phyloP scores from a whole-genome alignment of 2,797 vertebrate species.

The Sebastolobus altivelis region DNA sequence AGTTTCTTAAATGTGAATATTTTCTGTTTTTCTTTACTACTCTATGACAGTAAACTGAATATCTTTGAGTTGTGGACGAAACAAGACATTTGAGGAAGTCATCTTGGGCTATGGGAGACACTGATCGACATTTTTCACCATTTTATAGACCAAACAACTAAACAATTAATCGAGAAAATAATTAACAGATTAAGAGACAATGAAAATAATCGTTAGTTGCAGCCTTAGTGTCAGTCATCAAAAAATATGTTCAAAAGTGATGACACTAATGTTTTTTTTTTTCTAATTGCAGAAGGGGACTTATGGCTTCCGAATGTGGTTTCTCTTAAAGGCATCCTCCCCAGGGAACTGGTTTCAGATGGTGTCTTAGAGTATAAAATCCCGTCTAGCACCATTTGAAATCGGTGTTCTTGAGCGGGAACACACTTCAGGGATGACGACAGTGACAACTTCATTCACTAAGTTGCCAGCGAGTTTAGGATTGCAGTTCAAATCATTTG shows the following conservation, averaged over 20 bases:
- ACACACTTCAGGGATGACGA: conserved; percentile 65
- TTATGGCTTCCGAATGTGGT: not conserved
- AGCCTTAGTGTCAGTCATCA: not conserved
- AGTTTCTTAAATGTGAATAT: no score
- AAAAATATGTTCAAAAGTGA: conserved; percentile 14
- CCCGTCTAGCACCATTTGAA: conserved; percentile 99
- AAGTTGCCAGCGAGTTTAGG: not conserved
- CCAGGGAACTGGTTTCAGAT: conserved; percentile 99
- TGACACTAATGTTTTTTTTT: not conserved
- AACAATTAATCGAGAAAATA: no score
- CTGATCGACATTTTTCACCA: no score
- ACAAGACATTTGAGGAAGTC: no score
- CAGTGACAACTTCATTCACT: not conserved
- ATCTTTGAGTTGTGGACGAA: no score
- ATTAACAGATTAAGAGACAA: no score
- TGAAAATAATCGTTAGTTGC: no score
- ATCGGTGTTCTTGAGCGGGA: conserved; percentile 99
- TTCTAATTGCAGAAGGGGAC: conserved; percentile 39
- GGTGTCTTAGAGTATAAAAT: conserved; percentile 98
- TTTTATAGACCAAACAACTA: no score
- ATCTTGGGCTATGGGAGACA: no score
- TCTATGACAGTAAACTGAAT: no score
- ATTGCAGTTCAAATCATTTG: not conserved
- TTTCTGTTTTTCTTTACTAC: no score
- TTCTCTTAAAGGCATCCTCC: conserved; percentile 82